Base-by-base conservation (phyloP, 1,140 invertebrate species). In the Drosophila sulfurigaster region DNA sequence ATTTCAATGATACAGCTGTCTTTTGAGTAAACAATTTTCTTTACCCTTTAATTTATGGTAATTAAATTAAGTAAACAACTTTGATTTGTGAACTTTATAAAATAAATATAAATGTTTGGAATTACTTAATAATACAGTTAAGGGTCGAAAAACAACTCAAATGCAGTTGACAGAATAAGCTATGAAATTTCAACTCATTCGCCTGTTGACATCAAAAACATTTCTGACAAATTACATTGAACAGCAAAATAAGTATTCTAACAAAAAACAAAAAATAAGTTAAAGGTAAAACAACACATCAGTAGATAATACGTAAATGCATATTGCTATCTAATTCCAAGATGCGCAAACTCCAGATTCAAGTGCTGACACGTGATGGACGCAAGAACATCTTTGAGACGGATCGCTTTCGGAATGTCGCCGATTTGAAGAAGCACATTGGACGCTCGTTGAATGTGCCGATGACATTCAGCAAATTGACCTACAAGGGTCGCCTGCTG, bases 401-500 rank as follows among this genome's bases (percentile, higher is more conserved):
- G 13, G 80, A 83, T 15, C 77, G 75, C 2, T 89, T 70, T 0
- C 69, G 59, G 1, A 83, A 75, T 4, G 83, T 89, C 8, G 67
- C 63, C 11, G 64, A 68, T 1, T 68, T 88, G 1, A 88, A 88
- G 65, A 20, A 59, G n/a, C 67, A 56, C 7, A 89, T 88, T n/a
- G 83, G 83, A 3, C 70, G 75, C 1, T 16, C 20, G 15, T 32
- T 88, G 74, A 51, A 51, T 43, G 83, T 88, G 32, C 83, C 83
- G 30, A 88, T 88, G 83, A 56, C 69, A n/a, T 88, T 89, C 46
- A 83, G 85, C n/a, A 68, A 81, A 16, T 20, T 88, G 64, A 54
- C 74, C 0, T 89, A 81, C 45, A 89, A 89, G 64, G 78, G 78
- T 0, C 70, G 57, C 8, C 3, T 89, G 20, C 67, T 88, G 30